These are phyloP conservation scores for Corapipo altera DNA, from an alignment of 2,113 vertebrate species.

Conservation along the genomic window DNA sequence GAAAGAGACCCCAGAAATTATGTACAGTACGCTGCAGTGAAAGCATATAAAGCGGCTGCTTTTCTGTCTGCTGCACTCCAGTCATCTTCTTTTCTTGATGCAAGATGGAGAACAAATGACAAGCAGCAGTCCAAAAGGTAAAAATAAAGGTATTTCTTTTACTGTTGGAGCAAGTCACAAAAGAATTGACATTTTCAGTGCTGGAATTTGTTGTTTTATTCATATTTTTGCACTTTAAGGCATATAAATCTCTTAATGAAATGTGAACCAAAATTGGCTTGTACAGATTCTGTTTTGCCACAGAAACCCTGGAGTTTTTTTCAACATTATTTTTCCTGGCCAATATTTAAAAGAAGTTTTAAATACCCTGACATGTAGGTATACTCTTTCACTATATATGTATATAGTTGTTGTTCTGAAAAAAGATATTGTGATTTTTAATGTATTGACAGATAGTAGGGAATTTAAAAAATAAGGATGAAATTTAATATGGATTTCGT, in stretches of 20 bases:
- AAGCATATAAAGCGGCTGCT: background rate
- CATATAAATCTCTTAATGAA: background rate
- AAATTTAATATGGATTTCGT: background rate
- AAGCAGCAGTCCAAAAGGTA: background rate
- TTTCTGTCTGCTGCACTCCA: background rate
- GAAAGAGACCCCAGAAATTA: background rate
- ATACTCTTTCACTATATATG: accelerated
- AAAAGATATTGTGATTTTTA: background rate
- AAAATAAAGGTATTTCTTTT: background rate
- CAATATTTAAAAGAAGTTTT: background rate
- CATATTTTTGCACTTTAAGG: background rate
- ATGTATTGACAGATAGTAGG: background rate
- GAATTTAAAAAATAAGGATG: background rate
- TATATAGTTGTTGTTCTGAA: background rate
- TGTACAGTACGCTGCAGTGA: background rate
- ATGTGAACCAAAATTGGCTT: background rate
- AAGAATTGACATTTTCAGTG: background rate
- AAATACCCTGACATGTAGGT: background rate
- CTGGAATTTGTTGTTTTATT: background rate
- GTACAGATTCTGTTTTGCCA: background rate
- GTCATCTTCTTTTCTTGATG: background rate
- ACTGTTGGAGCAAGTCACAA: background rate
- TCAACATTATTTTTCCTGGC: background rate
- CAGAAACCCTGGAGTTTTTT: background rate
- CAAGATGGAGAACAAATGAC: background rate